Base-by-base conservation (phyloP, 1,140 invertebrate genomes). In the Trialeurodes vaporariorum region DNA sequence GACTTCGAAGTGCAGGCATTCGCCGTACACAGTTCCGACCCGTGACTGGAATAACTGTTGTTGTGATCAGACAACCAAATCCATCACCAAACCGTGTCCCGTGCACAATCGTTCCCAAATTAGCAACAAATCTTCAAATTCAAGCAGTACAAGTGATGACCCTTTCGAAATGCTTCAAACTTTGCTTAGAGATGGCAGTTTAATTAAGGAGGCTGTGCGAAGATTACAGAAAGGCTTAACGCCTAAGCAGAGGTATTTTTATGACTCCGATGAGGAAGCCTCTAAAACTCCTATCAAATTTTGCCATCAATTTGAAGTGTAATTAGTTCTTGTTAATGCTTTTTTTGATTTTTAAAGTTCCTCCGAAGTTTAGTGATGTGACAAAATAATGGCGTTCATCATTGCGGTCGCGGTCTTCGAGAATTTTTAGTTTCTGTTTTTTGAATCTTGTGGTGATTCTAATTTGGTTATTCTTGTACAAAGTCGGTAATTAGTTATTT, bases 201-300 rank as follows among this genome's bases (percentile, higher is more conserved):
- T 87, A n/a, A 87, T 88, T 49, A 87, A 86, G 71, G 86, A 88
- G 75, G 86, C 87, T 2, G 86, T 88, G 1, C 81, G 85, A 66
- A 80, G 86, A 72, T 75, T 89, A 17, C 83, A 85, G 71, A 75
- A 80, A 58, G 82, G 82, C 63, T 75, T 83, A 63, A 77, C 77
- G 40, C 78, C 78, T 1, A 79, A 81, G 71, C 77, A 80, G 70
- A 77, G 77, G 68, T 80, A 79, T 72, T 80, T 78, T 69, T 81
- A 81, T 72, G 80, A 82, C 64, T 80, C 79, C 11, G 80, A 82
- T 27, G 81, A 83, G n/a, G 80, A 82, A 61, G 63, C 72, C 1
- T 69, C 72, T 11, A 70, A 72, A 24, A 74, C 70, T 59, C 73
- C 73, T 12, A 9, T 49, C 5, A 49, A 49, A 49, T 49, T 49